phyloP scores from a whole-genome alignment of 2,113 vertebrate species.

The Channa maculata region DNA sequence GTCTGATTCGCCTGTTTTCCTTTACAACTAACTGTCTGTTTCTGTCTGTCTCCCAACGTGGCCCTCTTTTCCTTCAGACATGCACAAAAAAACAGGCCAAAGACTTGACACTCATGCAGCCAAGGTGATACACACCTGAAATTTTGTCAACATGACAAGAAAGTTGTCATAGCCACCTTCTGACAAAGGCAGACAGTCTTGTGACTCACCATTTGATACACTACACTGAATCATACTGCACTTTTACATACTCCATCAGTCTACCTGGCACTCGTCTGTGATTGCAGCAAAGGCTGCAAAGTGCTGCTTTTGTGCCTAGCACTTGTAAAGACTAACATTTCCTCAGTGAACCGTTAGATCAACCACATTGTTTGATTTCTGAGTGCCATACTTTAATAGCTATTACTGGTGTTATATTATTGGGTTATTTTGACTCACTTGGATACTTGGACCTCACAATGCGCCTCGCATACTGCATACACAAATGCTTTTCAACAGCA shows the following conservation, averaged over 20 bases:
- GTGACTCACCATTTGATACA: conserved; percentile 8
- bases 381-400: too few species aligned
- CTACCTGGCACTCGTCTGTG: neutral
- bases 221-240: conserved; percentile 2
- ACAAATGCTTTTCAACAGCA: conserved; percentile 34
- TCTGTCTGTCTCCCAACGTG: too few species aligned
- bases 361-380: too few species aligned
- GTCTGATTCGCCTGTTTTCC: too few species aligned
- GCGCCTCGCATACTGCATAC: neutral
- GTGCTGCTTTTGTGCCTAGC: conserved; percentile 9
- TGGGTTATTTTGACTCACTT: neutral
- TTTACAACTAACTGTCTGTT: too few species aligned
- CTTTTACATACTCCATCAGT: conserved; percentile 23
- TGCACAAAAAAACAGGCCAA: conserved; percentile 13
- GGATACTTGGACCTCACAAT: neutral
- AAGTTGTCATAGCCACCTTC: conserved; percentile 30
- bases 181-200: conserved; percentile 34
- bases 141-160: conserved; percentile 44
- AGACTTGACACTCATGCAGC: conserved; percentile 17
- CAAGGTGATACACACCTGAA: conserved; percentile 1
- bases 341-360: too few species aligned
- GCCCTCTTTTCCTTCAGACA: neutral
- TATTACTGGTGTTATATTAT: neutral
- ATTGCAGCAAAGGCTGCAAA: conserved; percentile 6
- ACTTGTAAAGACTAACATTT: too few species aligned